Conservation (phyloP, 2,888 invertebrate genomes). For the Lampropteryx suffumata region DNA sequence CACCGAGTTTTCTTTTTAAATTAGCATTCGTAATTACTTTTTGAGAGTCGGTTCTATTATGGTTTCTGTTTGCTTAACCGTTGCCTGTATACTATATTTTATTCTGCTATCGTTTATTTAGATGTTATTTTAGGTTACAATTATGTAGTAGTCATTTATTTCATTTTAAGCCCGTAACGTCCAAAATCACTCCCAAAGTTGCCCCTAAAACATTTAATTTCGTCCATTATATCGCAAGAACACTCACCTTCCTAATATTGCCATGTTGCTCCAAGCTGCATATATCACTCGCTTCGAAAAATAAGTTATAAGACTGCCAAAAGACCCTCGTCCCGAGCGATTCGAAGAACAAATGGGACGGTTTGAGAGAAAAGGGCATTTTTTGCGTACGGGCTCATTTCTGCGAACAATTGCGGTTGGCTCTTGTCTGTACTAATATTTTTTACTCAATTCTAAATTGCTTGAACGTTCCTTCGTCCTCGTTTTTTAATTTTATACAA, state of each 20-base stretch:
- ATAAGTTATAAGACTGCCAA: conserved; percentile 59
- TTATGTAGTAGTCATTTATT: too few relatives aligned
- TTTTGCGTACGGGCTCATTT: conserved; percentile 60
- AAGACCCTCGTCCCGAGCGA: conserved; percentile 54
- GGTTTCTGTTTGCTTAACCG: conserved; percentile 5
- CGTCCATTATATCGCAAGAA: conserved; percentile 18
- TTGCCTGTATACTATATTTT: background rate
- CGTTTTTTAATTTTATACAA: conserved; percentile 20
- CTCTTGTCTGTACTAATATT: conserved; percentile 38
- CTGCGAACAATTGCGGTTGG: conserved; percentile 48
- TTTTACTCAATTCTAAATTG: conserved; percentile 32
- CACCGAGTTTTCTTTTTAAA: conserved; percentile 14
- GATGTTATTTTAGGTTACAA: background rate
- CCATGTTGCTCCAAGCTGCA: conserved; percentile 37
- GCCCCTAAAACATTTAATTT: background rate
- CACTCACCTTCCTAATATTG: conserved; percentile 15
- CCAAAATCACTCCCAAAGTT: background rate
- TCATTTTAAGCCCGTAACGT: too few relatives aligned
- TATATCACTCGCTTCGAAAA: conserved; percentile 51
- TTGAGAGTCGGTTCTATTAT: conserved; percentile 7
- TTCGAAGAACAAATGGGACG: conserved; percentile 58
- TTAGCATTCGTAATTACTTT: conserved; percentile 13
- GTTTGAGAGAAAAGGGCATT: conserved; percentile 56
- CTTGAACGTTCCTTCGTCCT: conserved; percentile 15
- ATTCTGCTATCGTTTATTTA: background rate